Evolutionary conservation across 2,888 invertebrate genomes (phyloP).

Genomic region (Cyclophora albipunctata): DNA sequence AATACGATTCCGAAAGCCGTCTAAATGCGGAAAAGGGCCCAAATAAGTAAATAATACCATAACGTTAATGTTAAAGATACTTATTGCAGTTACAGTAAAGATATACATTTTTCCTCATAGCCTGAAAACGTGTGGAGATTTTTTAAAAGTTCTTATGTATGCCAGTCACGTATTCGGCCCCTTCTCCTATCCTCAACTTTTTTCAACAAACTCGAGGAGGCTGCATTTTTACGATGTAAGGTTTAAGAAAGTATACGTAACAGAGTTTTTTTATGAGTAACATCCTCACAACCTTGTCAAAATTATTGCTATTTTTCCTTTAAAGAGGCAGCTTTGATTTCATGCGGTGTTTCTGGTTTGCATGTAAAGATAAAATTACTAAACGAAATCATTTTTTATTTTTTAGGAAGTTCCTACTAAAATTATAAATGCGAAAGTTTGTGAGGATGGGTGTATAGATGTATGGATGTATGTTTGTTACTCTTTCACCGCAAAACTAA

Average conservation of each 20-base stretch:
- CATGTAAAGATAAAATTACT: background rate
- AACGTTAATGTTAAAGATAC: background rate
- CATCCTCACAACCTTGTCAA: conserved; percentile 12
- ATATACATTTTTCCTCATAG: conserved; percentile 24
- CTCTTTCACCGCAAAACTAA: too few relatives aligned
- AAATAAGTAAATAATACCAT: too few relatives aligned
- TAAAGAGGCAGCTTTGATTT: conserved; percentile 7
- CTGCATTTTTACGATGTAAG: conserved; percentile 43
- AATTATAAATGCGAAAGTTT: too few relatives aligned
- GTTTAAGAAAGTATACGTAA: conserved; percentile 11
- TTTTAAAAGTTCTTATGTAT: conserved; percentile 51
- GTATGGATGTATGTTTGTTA: too few relatives aligned
- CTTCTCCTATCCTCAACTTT: conserved; percentile 42
- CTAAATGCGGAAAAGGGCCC: too few relatives aligned
- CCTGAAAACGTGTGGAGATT: conserved; percentile 40
- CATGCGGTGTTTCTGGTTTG: conserved; percentile 4
- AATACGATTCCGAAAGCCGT: too few relatives aligned
- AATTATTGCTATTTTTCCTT: conserved; percentile 12
- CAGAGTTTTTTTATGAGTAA: conserved; percentile 16
- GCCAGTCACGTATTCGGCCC: conserved; percentile 44
- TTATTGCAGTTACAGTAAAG: conserved; percentile 9
- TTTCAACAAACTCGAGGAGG: conserved; percentile 43
- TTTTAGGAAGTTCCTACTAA: too few relatives aligned
- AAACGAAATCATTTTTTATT: too few relatives aligned
- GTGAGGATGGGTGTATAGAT: too few relatives aligned